Base-by-base conservation (phyloP, 1,140 invertebrate species). In the Halyomorpha halys region DNA sequence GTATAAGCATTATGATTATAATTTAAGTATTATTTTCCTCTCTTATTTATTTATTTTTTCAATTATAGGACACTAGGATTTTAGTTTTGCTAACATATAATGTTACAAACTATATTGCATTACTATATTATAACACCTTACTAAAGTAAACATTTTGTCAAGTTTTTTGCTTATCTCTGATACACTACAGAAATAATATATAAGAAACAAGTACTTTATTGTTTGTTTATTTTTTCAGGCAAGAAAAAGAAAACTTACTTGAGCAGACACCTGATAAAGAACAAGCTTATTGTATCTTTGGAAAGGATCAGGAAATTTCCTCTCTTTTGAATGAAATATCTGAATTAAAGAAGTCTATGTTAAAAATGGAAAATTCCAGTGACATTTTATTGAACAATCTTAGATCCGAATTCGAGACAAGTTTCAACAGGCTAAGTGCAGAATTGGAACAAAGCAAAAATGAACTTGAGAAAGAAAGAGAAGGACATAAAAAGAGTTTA, bases 251-350 rank as follows among this genome's bases (percentile, higher is more conserved):
- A 23, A 54, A 68, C n/a, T 63, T 67, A 27, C 51, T 61, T n/a
- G 66, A 63, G 47, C 54, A 62, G 4, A 63, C 53, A 23, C 18
- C 15, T 25, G 18, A 56, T n/a, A 23, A 39, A 63, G 67, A 62
- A 49, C 63, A 65, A 15, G 47, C 62, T 1, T 19, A 19, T 23
- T 64, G 63, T 54, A n/a, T 68, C 3, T 25, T 51, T 21, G 65
- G 66, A 25, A 68, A 68, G 45, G 60, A 68, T 34, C 59, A 65
- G 27, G 66, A 67, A 62, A 67, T 68, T 16, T 19, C 64, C 2
- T 23, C 62, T 13, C 63, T 68, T 34, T 47, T 61, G 3, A 27
- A 62, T 34, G 65, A 68, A 54, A 53, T 67, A 1, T n/a, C 30
- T 11, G 44, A 39, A n/a, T 21, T 67, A 11, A 67, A 63, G 23